A percentile compares a stretch with the other conserved stretches of the same genome.
Evolutionary conservation across 2,113 vertebrate species (phyloP).

Genomic region (Vicugna pacos): DNA sequence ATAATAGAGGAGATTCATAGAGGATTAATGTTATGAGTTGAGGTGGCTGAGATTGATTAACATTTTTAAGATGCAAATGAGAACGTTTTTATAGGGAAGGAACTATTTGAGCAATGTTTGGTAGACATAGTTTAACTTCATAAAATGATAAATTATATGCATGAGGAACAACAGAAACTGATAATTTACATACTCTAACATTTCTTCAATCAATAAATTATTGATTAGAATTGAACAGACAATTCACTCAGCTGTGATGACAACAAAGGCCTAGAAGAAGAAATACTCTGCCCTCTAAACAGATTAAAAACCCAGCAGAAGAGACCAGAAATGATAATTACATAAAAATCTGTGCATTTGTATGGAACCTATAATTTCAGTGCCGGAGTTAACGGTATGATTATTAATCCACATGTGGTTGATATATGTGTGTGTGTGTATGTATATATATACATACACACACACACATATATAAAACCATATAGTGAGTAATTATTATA

Average conservation of each 20-base stretch:
- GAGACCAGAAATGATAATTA: neutral
- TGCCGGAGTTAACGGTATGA: neutral
- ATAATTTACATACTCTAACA: constrained; percentile 39
- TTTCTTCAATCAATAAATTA: constrained; percentile 57
- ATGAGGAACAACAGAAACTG: constrained; percentile 4
- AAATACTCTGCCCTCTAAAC: neutral
- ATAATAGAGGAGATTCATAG: neutral
- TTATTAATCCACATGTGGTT: neutral
- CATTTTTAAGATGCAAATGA: neutral
- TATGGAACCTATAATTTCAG: neutral
- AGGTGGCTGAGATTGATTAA: neutral
- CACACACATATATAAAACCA: neutral
- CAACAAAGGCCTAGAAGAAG: neutral
- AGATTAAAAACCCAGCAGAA: constrained; percentile 19
- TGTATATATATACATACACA: neutral
- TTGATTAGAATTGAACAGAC: constrained; percentile 57
- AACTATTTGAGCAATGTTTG: neutral
- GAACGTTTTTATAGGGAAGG: neutral
- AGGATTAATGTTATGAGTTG: neutral
- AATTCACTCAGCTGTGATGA: neutral
- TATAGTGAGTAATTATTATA: neutral
- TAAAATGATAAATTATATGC: constrained; percentile 49
- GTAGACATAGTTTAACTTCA: neutral
- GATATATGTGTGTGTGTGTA: neutral
- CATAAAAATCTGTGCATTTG: neutral